phyloP scores from a whole-genome alignment of 1,140 invertebrate genomes.

The Oedothorax gibbosus region DNA sequence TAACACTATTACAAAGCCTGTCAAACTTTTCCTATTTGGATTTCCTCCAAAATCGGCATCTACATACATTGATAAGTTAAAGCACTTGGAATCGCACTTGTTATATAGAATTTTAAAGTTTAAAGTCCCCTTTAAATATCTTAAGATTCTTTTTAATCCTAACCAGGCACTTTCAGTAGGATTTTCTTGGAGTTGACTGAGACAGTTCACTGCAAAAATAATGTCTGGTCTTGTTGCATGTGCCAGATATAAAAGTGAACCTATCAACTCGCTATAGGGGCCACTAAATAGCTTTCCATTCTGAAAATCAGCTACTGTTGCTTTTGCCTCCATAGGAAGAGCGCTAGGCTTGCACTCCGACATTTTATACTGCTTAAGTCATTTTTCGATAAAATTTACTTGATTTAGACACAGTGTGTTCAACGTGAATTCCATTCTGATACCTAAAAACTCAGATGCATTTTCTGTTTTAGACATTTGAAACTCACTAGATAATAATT shows the following conservation, averaged over 20 bases:
- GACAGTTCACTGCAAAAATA: conserved; percentile 4
- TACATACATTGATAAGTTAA: background rate
- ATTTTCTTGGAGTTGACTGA: background rate
- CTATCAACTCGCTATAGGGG: conserved; percentile 25
- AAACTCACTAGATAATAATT: conserved; percentile 27
- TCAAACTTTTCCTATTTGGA: background rate
- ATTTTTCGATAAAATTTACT: no score
- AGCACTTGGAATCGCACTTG: background rate
- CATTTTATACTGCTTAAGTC: no score
- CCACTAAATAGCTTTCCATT: background rate
- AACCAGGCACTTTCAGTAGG: background rate
- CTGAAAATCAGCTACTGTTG: background rate
- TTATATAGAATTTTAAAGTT: background rate
- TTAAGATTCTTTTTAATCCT: no score
- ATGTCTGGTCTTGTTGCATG: conserved; percentile 21
- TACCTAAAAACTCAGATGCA: no score
- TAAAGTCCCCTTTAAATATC: no score
- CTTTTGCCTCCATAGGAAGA: background rate
- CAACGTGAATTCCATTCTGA: conserved; percentile 7
- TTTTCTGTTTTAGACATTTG: conserved; percentile 23
- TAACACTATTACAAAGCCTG: conserved; percentile 10
- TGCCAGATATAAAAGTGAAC: conserved; percentile 28
- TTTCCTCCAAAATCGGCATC: conserved; percentile 15
- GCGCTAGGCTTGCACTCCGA: background rate
- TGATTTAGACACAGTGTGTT: background rate